Evolutionary conservation across 2,888 invertebrate genomes (phyloP), one percentile per base, ranked within the genome.

Genomic region (Stenoptilia bipunctidactyla): DNA sequence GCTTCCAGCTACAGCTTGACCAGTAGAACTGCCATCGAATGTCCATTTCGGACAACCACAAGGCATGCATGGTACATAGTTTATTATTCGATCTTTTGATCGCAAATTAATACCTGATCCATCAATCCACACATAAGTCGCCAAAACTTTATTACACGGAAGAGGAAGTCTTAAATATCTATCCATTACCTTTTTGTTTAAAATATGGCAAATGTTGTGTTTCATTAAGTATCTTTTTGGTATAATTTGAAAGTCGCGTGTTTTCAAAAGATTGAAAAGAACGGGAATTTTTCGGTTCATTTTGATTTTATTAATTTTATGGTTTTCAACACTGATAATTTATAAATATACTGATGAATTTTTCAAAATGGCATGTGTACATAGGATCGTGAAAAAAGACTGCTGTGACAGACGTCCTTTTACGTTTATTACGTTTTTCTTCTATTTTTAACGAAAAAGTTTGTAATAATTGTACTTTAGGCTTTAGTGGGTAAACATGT

Each of bases 1-100:
- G 65, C 95, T 92, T 2, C 93, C 90, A 8, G 71, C 63, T 58
- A 90, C 88, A 0, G 95, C 93, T 76, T 96, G 96, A 46, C 91
- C 92, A 3, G 94, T 94, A n/a, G 96, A 96, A 65, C 94, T 95
- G 43, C 96, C 96, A 72, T 97, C 96, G 61, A 93, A 97, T 50
- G 94, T 93, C 96, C 96, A 97, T 41, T 89, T 83, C 1, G 96
- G 96, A 13, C 90, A 55, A 48, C 49, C 51, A 33, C 52, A 46
- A 34, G 88, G 71, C 20, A 71, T 56, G 47, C 74, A 83, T 13
- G 91, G 91, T 14, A 83, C 66, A 55, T 85, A 83, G 49, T 88
- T 79, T 36, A 92, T 60, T 1, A 91, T 85, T 34, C 89, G 85
- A 45, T 90, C 89, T 70, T 92, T 92, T 34, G 87, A 83, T 27